phyloP scores from a whole-genome alignment of 1,140 invertebrate species.

The Telenomus remus region DNA sequence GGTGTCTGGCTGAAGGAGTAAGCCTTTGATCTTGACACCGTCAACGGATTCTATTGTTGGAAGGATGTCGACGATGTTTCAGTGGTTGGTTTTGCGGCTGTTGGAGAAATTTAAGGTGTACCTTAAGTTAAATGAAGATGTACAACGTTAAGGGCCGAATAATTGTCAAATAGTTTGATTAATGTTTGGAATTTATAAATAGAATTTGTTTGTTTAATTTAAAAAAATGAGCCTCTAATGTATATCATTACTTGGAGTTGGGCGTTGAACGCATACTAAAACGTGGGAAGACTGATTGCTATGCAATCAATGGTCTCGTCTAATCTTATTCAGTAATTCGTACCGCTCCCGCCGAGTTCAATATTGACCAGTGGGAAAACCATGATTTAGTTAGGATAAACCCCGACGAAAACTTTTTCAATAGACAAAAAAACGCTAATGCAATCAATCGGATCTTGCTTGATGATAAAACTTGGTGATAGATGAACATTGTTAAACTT shows the following conservation, averaged over 20 bases:
- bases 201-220: no score
- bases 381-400: conserved; percentile 18
- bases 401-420: conserved; percentile 18
- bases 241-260: no score
- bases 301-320: background rate
- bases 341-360: background rate
- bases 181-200: no score
- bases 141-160: no score
- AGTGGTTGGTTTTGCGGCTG: conserved; percentile 8
- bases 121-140: background rate
- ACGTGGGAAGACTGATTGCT: background rate
- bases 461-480: conserved; percentile 10
- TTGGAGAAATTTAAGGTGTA: conserved; percentile 4
- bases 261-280: no score
- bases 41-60: conserved; percentile 1
- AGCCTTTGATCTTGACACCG: conserved; percentile 28
- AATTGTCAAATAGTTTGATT: no score
- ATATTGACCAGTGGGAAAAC: conserved; percentile 11
- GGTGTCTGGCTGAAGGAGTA: conserved; percentile 14
- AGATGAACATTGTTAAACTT: conserved; percentile 18
- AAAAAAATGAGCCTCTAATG: no score
- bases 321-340: conserved; percentile 12
- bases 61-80: conserved; percentile 8
- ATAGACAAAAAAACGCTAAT: conserved; percentile 27
- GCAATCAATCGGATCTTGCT: conserved; percentile 16